Conservation (phyloP, 2,888 invertebrate species). For the Stenolophus ochropezus region DNA sequence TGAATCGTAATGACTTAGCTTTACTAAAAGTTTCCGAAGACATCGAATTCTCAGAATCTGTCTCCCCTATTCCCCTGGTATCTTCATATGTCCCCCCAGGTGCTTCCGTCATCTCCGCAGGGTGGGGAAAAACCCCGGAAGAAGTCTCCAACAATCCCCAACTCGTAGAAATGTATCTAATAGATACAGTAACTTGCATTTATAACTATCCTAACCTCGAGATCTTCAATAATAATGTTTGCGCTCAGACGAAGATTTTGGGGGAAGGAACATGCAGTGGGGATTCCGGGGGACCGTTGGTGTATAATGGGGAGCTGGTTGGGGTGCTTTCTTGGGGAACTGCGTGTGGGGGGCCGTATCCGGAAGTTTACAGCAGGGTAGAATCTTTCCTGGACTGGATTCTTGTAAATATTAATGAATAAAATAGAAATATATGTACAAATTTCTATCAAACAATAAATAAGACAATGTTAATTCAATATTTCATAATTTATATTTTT, state of each 20-base stretch:
- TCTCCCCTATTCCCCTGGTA: not conserved
- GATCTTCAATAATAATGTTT: slow-evolving; percentile 11
- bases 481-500: too few species aligned
- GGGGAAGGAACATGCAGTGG: not conserved
- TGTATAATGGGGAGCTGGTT: slow-evolving; percentile 6
- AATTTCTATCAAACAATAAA: too few species aligned
- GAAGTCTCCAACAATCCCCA: not conserved
- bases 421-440: too few species aligned
- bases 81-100: not conserved
- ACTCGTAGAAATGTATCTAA: not conserved
- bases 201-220: not conserved
- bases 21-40: not conserved
- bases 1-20: not conserved
- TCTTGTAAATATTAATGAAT: not conserved
- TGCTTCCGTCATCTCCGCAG: not conserved
- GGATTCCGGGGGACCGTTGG: slow-evolving; percentile 23
- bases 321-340: slow-evolving; percentile 9
- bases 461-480: too few species aligned
- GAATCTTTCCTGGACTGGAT: not conserved
- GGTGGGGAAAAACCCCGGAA: not conserved
- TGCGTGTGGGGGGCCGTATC: not conserved
- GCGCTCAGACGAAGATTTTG: not conserved
- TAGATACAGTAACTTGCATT: not conserved
- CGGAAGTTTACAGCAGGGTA: slow-evolving; percentile 13
- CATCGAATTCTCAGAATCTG: not conserved